Percentiles rank a stretch among this genome's conserved stretches.
These are phyloP conservation scores for Cossypha caffra DNA, from an alignment of 2,797 vertebrate genomes.

Conservation along the genomic window DNA sequence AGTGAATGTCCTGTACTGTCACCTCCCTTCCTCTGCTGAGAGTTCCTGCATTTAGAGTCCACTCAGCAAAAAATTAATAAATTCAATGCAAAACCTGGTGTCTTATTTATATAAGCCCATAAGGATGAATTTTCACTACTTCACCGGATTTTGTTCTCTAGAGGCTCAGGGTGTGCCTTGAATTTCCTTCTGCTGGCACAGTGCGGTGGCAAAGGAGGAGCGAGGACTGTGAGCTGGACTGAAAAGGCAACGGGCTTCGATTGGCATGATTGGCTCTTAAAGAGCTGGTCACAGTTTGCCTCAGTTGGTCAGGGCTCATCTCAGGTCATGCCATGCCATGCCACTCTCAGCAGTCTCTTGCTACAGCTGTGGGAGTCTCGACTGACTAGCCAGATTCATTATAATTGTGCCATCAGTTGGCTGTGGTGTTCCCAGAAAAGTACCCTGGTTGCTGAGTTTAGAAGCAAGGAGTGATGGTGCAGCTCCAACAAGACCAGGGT, in stretches of 20 bases:
- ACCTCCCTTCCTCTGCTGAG: neutral
- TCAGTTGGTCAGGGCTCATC: fast-evolving
- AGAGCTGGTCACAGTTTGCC: fast-evolving
- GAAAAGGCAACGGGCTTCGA: neutral
- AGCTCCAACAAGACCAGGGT: neutral
- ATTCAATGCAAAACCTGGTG: neutral
- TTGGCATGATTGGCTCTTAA: neutral
- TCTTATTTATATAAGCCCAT: neutral
- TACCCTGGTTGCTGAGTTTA: neutral
- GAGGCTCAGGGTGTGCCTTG: neutral
- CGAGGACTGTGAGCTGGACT: fast-evolving
- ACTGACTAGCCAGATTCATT: neutral
- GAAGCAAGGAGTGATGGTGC: neutral
- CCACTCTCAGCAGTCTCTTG: neutral
- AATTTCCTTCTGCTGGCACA: neutral
- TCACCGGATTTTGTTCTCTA: neutral
- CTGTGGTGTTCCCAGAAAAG: neutral
- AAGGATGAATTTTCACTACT: neutral
- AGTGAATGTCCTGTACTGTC: neutral
- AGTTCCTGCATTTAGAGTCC: neutral
- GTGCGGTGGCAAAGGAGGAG: neutral
- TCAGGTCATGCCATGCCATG: neutral
- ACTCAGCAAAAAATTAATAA: constrained; percentile 4
- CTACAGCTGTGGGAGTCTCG: neutral
- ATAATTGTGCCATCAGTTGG: fast-evolving